Base-by-base conservation (phyloP, 2,888 invertebrate species). In the Calephelis perditalis region DNA sequence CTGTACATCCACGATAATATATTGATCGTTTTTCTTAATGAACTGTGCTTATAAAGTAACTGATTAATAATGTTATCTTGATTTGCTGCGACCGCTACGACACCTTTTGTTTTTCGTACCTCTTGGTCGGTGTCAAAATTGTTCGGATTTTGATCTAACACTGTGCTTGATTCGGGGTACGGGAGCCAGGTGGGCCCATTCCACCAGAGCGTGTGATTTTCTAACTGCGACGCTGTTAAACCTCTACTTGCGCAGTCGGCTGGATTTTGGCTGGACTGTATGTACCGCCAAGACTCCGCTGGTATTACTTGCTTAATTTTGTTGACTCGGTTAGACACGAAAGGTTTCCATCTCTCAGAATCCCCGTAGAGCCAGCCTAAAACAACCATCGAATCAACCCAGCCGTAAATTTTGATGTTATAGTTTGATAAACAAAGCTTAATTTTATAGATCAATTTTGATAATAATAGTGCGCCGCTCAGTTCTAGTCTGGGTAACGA, bases 171-270 rank as follows among this genome's bases (percentile, higher is more conserved):
- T 26, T 26, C 26, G 26, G 26, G 26, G 26, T 26, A 26, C 26
- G 26, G 47, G 36, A 67, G 43, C 63, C 65, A 66, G 0, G 15
- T 8, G 0, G 66, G 66, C 2, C 63, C 66, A 5, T 61, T 47
- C 67, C 67, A 68, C 67, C 65, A 68, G 12, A 67, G 59, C 0
- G 65, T 54, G 44, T 62, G 26, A 35, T 57, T 26, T 26, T 26
- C 44, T 12, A 69, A 54, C 44, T 66, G 63, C 3, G 40, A 37
- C 2, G 61, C 59, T 0, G 47, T 43, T 12, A 67, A 15, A 2
- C 70, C 69, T 45, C 71, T 59, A 43, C 65, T 69, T 0, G 68
- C 69, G n/a, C 66, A 63, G 57, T 66, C 67, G 1, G 68, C 67
- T 1, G 70, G 66, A 35, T 70, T 69, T 54, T 69, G 63, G 3